Evolutionary conservation across 2,797 vertebrate species (phyloP), one percentile per base, ranked within the genome.

Genomic region (Eurystomus glaucurus): DNA sequence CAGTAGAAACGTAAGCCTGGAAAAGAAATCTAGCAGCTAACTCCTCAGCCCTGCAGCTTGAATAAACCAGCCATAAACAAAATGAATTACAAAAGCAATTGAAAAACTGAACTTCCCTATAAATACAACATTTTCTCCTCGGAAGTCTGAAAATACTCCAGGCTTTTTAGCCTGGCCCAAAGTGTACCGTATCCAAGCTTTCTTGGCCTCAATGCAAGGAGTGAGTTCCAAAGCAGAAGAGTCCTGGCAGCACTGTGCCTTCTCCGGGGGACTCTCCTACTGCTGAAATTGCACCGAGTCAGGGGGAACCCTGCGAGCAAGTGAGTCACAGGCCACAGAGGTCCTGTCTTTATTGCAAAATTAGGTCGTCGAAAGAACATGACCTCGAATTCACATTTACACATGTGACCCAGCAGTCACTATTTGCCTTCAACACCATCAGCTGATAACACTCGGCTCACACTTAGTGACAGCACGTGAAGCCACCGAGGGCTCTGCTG

Each of bases 1-100:
- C 88, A 85, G 82, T 91, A 69, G 85, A 96, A 79, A 93, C 46
- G 21, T 33, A 77, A 95, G 70, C 72, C 83, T 87, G 83, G 85
- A 93, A 90, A 78, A 84, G 91, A 95, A 90, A 93, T 57, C 70
- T 55, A 85, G 86, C 77, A 41, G 54, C 76, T 58, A 78, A 83
- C 61, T 83, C 75, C 39, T 89, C 72, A 86, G 16, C 77, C 52
- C 45, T 66, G 13, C 39, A 62, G 60, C 88, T 64, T 52, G 66
- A 85, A 86, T 85, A 93, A 92, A 84, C 51, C 74, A 62, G 19
- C 37, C 1, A 8, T 33, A 85, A 96, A 50, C 58, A 84, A 76
- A 79, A 89, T 8, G 1, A 72, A 82, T 82, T 69, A 70, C 65
- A 93, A 68, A 90, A 91, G 77, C 62, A 72, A 81, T 51, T 22